Conservation (phyloP, 2,113 vertebrate species). For the Panthera uncia region DNA sequence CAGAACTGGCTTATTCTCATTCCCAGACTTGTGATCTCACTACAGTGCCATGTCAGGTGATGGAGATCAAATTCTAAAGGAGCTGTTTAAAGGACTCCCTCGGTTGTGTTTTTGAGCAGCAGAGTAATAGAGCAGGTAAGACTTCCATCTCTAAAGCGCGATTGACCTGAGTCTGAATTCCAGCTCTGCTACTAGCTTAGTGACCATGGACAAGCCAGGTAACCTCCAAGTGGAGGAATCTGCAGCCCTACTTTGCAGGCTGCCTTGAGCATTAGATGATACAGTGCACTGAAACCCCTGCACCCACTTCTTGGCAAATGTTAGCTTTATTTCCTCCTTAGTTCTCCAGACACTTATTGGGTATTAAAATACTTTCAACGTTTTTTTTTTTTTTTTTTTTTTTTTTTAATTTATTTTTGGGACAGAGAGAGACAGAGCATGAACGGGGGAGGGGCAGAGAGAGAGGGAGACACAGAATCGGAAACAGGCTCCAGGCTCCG, state of each 20-base stretch:
- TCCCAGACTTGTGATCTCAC: background rate
- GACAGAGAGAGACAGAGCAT: too few species aligned
- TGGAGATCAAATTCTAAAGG: background rate
- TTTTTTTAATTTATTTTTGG: too few species aligned
- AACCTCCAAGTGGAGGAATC: background rate
- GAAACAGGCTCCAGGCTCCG: too few species aligned
- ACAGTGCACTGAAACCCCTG: background rate
- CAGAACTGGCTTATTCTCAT: background rate
- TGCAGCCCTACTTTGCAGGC: background rate
- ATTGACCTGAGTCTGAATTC: background rate
- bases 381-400: too few species aligned
- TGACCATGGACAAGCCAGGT: background rate
- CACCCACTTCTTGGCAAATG: background rate
- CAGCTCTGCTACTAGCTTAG: too few species aligned
- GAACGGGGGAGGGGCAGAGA: too few species aligned
- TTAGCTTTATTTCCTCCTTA: background rate
- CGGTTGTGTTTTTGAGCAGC: background rate
- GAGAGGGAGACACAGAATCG: too few species aligned
- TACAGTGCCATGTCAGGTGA: background rate
- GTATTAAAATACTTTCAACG: background rate
- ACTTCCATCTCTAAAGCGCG: background rate
- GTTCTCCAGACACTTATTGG: background rate
- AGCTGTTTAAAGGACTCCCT: background rate
- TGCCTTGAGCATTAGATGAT: background rate
- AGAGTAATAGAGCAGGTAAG: too few species aligned